A percentile compares a stretch with the other conserved stretches of the same genome.
Conservation (phyloP, 2,113 vertebrate genomes). For the Fukomys damarensis region DNA sequence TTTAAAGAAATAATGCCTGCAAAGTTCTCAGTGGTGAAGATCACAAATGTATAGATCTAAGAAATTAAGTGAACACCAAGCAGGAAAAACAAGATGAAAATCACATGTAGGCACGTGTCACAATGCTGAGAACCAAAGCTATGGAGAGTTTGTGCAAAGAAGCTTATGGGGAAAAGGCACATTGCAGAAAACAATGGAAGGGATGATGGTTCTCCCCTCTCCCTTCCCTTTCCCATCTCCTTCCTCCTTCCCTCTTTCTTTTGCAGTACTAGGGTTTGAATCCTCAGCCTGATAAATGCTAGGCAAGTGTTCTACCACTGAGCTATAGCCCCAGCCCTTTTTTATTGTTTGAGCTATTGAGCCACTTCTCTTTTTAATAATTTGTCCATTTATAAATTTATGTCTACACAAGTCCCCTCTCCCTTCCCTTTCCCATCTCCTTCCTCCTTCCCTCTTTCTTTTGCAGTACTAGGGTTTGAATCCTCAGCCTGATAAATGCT, state of each 20-base stretch:
- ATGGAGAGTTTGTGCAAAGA: conserved; percentile 20
- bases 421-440: neutral
- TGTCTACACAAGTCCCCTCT: neutral
- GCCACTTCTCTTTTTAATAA: conserved; percentile 37
- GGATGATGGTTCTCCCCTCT: neutral
- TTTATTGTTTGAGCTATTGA: conserved; percentile 11
- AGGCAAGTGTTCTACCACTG: neutral
- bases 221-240: neutral
- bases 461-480: neutral
- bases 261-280: neutral
- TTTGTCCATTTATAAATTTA: conserved; percentile 48
- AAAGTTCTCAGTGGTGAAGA: neutral
- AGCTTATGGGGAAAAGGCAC: neutral
- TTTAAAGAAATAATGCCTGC: conserved; percentile 39
- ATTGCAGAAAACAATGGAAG: neutral
- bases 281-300: neutral
- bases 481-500: neutral
- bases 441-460: neutral
- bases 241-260: neutral
- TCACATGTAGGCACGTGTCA: neutral
- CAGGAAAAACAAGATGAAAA: neutral
- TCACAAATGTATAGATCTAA: neutral
- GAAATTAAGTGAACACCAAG: neutral
- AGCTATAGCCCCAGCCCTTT: neutral
- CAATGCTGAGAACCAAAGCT: neutral